Evolutionary conservation across 2,888 invertebrate genomes (phyloP).

Genomic region (Agrochola macilenta): DNA sequence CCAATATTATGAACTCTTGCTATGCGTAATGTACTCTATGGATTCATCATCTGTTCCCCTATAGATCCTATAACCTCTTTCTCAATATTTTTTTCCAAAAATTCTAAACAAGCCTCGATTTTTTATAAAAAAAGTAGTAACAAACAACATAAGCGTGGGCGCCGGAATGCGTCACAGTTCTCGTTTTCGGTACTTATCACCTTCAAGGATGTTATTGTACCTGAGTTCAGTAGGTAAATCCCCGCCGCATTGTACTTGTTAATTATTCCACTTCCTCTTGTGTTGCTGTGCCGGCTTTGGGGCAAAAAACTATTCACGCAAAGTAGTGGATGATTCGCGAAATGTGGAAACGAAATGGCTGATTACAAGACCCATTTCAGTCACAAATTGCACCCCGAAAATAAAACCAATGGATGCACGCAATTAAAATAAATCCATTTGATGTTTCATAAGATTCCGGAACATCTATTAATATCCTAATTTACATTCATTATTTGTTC

Average conservation of each 20-base stretch:
- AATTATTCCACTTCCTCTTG: constrained; percentile 46
- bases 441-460: background rate
- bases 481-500: background rate
- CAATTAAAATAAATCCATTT: background rate
- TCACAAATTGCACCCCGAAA: background rate
- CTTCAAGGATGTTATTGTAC: constrained; percentile 52
- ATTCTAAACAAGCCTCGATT: background rate
- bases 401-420: background rate
- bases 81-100: background rate
- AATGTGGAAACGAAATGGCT: constrained; percentile 21
- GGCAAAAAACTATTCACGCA: constrained; percentile 19
- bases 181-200: constrained; percentile 46
- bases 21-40: background rate
- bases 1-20: background rate
- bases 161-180: constrained; percentile 38
- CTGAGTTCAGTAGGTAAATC: constrained; percentile 52
- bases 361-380: background rate
- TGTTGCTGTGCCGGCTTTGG: constrained; percentile 30
- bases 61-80: background rate
- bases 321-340: constrained; percentile 18
- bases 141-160: constrained; percentile 21
- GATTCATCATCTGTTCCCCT: too few relatives aligned
- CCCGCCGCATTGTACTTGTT: constrained; percentile 32
- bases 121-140: constrained; percentile 16
- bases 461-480: background rate